Percentiles rank a stretch among this genome's conserved stretches.
phyloP scores from a whole-genome alignment of 2,888 invertebrate species.

The Pharmacophagus antenor region DNA sequence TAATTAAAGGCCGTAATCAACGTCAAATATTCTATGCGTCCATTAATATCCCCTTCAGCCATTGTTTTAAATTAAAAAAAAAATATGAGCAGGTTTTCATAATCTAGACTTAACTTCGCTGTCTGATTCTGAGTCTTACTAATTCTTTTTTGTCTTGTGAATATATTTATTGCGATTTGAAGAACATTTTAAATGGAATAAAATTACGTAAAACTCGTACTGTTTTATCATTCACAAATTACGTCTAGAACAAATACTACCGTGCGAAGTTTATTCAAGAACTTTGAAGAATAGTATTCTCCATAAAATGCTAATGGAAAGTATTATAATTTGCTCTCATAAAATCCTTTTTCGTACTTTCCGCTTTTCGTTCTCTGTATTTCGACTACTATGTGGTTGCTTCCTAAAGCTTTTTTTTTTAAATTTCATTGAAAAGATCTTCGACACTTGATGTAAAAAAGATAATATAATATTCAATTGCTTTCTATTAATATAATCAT shows the following conservation, averaged over 20 bases:
- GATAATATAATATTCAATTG: no score
- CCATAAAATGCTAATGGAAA: not conserved
- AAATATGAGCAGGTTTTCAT: no score
- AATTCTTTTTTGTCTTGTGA: not conserved
- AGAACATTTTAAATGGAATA: not conserved
- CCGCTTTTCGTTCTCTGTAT: not conserved
- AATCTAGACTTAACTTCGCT: no score
- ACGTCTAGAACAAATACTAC: not conserved
- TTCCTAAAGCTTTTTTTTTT: not conserved
- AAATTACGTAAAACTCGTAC: not conserved
- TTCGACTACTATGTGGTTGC: not conserved
- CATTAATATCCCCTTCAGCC: not conserved
- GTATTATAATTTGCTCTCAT: not conserved
- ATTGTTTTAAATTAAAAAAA: not conserved
- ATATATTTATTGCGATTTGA: not conserved
- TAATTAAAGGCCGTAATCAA: not conserved
- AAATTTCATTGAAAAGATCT: no score
- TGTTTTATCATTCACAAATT: not conserved
- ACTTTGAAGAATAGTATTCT: not conserved
- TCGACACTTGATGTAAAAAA: no score
- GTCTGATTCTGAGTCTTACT: no score
- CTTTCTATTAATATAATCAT: no score
- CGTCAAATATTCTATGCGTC: not conserved
- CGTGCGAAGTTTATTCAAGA: not conserved
- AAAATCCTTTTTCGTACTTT: not conserved